Base-by-base conservation (phyloP, 2,888 invertebrate species). In the Fragum fragum region DNA sequence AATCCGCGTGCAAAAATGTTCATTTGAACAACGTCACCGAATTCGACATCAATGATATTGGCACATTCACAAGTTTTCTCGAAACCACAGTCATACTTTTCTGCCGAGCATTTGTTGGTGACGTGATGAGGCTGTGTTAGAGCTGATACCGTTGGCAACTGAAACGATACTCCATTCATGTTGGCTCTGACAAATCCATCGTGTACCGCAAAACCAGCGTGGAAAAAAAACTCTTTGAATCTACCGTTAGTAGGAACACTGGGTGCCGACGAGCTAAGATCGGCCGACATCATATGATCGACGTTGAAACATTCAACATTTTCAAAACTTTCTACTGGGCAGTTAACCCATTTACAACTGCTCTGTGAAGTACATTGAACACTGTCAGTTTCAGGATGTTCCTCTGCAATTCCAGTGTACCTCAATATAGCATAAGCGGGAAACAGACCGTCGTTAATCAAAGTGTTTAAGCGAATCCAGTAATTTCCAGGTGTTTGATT, bases 391-490 rank as follows among this genome's bases (percentile, higher is more conserved):
- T 18, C 23, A 7, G 87, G 87, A 0, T 76, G 57, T 1, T 36
- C 63, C 0, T 29, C 53, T 16, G 18, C 9, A 3, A 78, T 79
- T 16, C 76, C 78, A 21, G 61, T 52, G 53, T 87, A 87, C 29
- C 71, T 52, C 18, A 87, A 29, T 18, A 85, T 87, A 2, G 91
- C 90, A 52, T 85, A 77, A 16, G 75, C 86, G n/a, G 73, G 73
- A 55, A 83, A 76, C 7, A 75, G 73, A 52, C 66, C 73, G 16
- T 36, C 77, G 3, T 47, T 52, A 59, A 89, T 83, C 28, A 91
- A 66, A 7, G 88, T 89, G 59, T 88, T 73, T 6, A 87, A 87
- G 1, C 91, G 77, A 5, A 93, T 86, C 92, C 91, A 92, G 74
- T 91, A 93, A 52, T 88, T 90, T 0, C 72, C 87, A 0, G 75